phyloP scores from a whole-genome alignment of 1,140 invertebrate genomes.

The Heliconius hewitsoni region DNA sequence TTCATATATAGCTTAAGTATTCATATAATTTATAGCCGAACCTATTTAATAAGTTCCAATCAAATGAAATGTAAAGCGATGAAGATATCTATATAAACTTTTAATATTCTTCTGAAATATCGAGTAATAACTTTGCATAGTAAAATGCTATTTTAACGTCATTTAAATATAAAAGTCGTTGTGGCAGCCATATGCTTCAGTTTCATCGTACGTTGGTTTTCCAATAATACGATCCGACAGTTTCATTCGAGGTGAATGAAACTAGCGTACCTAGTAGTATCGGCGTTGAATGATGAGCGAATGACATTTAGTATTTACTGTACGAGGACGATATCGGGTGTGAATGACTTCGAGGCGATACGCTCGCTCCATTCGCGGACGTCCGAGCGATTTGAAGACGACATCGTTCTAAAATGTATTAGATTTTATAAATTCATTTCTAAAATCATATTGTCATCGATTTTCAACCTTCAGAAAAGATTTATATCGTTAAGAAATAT shows the following conservation, averaged over 20 bases:
- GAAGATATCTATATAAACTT: slow-evolving; percentile 38
- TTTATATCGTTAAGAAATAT: slow-evolving; percentile 44
- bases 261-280: slow-evolving; percentile 28
- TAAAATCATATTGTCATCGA: slow-evolving; percentile 73
- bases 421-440: slow-evolving; percentile 55
- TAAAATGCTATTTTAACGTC: slow-evolving; percentile 34
- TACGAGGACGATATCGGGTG: slow-evolving; percentile 14
- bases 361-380: slow-evolving; percentile 42
- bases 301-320: slow-evolving; percentile 27
- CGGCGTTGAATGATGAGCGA: not conserved
- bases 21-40: slow-evolving; percentile 20
- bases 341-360: slow-evolving; percentile 29
- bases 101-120: slow-evolving; percentile 29
- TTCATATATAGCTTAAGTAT: slow-evolving; percentile 11
- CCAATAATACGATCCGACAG: slow-evolving; percentile 43
- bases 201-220: slow-evolving; percentile 18
- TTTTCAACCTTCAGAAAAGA: slow-evolving; percentile 58
- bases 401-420: slow-evolving; percentile 46
- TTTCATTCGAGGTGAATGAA: slow-evolving; percentile 36
- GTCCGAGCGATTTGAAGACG: slow-evolving; percentile 41
- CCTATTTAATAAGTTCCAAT: slow-evolving; percentile 21
- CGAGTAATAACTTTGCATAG: slow-evolving; percentile 5
- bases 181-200: slow-evolving; percentile 30
- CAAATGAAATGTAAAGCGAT: slow-evolving; percentile 37
- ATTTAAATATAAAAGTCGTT: slow-evolving; percentile 31